Evolutionary conservation across 1,140 invertebrate genomes (phyloP).

Genomic region (Aphaenogaster rudis): DNA sequence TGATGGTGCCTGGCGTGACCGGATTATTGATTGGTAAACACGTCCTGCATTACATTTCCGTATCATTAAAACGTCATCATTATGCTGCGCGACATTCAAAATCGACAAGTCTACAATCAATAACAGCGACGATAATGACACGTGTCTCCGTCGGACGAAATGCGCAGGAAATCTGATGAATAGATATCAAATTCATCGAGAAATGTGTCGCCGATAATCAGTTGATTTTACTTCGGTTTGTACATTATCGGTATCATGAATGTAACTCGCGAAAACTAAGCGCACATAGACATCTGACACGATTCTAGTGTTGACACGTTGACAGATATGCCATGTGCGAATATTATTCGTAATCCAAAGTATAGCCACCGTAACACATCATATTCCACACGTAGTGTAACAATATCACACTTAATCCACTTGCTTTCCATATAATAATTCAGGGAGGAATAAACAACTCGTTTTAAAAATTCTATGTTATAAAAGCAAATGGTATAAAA

Average conservation of each 20-base stretch:
- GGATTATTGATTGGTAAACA: slow-evolving; percentile 32
- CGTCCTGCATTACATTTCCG: slow-evolving; percentile 24
- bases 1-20: not conserved
- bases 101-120: slow-evolving; percentile 47
- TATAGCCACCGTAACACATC: not conserved
- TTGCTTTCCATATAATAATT: not conserved
- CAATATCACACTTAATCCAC: not conserved
- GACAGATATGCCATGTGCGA: slow-evolving; percentile 5
- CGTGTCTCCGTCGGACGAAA: not conserved
- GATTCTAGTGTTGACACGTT: slow-evolving; percentile 24
- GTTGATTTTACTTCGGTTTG: slow-evolving; percentile 61
- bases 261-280: slow-evolving; percentile 41
- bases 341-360: slow-evolving; percentile 35
- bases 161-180: slow-evolving; percentile 59
- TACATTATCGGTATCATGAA: slow-evolving; percentile 52
- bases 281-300: not conserved
- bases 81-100: not conserved
- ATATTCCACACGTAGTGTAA: not conserved
- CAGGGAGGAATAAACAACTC: not conserved
- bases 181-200: slow-evolving; percentile 62
- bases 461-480: not conserved
- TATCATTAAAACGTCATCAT: slow-evolving; percentile 60
- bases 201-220: slow-evolving; percentile 64
- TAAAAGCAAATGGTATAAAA: not conserved
- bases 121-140: slow-evolving; percentile 46